Percentiles rank a stretch among this genome's conserved stretches.
Evolutionary conservation across 1,140 invertebrate genomes (phyloP).

Genomic region (Drosophila ambigua): DNA sequence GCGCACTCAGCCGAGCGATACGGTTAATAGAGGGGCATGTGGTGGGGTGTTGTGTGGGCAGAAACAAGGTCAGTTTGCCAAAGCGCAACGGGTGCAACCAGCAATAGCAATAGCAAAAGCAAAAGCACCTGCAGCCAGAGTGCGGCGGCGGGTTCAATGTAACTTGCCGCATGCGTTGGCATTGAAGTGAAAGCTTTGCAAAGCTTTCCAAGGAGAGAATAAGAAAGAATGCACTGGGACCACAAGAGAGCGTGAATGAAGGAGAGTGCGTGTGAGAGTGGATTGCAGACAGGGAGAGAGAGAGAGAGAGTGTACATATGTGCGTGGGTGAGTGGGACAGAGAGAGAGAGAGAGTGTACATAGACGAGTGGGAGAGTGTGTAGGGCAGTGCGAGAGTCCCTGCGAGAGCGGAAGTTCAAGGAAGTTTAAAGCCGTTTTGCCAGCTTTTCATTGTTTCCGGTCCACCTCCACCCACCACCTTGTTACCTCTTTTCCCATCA

Average conservation of each 20-base stretch:
- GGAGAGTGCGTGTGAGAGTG: too few relatives aligned
- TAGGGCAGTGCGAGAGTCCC: too few relatives aligned
- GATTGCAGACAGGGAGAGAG: background rate
- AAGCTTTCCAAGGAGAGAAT: slow-evolving; percentile 21
- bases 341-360: too few relatives aligned
- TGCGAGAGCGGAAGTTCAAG: slow-evolving; percentile 24
- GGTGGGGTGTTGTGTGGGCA: slow-evolving; percentile 3
- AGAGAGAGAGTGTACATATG: background rate
- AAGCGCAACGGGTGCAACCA: slow-evolving; percentile 45
- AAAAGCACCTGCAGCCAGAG: too few relatives aligned
- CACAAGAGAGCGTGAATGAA: too few relatives aligned
- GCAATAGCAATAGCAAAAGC: slow-evolving; percentile 11
- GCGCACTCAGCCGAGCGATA: slow-evolving; percentile 50
- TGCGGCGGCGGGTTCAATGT: slow-evolving; percentile 59
- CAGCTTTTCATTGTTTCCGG: slow-evolving; percentile 14
- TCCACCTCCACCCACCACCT: background rate
- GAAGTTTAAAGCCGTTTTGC: slow-evolving; percentile 4
- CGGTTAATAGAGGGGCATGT: slow-evolving; percentile 2
- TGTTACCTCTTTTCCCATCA: background rate
- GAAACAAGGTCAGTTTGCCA: slow-evolving; percentile 74
- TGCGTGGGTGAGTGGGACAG: background rate
- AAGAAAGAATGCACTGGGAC: background rate
- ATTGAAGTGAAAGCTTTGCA: slow-evolving; percentile 66
- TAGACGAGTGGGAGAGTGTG: too few relatives aligned
- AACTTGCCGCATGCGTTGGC: slow-evolving; percentile 50